Conservation (phyloP, 2,113 vertebrate species). For the Formicarius rufipectus region DNA sequence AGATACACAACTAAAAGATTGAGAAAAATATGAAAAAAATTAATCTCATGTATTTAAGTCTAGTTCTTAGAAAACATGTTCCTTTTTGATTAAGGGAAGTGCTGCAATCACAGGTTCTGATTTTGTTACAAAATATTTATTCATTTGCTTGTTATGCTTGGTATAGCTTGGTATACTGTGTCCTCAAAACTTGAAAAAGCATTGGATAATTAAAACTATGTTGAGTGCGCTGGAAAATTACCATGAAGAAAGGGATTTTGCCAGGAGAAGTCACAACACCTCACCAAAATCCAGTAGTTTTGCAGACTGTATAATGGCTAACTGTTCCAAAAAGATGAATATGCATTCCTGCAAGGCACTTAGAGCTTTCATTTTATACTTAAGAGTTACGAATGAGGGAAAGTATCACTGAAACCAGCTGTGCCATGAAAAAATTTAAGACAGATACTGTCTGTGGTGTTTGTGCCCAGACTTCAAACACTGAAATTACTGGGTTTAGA, state of each 20-base stretch:
- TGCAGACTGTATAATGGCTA: background rate
- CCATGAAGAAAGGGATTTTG: background rate
- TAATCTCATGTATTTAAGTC: background rate
- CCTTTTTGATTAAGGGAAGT: background rate
- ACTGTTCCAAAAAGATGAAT: background rate
- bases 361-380: constrained; percentile 35
- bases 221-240: background rate
- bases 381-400: constrained; percentile 53
- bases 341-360: constrained; percentile 33
- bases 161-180: background rate
- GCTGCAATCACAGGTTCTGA: background rate
- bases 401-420: constrained; percentile 54
- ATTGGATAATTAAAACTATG: background rate
- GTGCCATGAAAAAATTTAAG: constrained; percentile 60
- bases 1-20: background rate
- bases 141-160: background rate
- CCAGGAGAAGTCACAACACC: background rate
- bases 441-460: constrained; percentile 39
- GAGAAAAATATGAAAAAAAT: background rate
- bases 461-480: constrained; percentile 50
- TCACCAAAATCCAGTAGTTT: background rate
- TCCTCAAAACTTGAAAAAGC: background rate
- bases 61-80: background rate
- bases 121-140: background rate
- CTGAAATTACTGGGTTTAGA: constrained; percentile 47